A percentile compares a stretch with the other conserved stretches of the same genome.
These are phyloP conservation scores for Coleophora deauratella DNA, from an alignment of 2,888 invertebrate genomes.

Conservation along the genomic window DNA sequence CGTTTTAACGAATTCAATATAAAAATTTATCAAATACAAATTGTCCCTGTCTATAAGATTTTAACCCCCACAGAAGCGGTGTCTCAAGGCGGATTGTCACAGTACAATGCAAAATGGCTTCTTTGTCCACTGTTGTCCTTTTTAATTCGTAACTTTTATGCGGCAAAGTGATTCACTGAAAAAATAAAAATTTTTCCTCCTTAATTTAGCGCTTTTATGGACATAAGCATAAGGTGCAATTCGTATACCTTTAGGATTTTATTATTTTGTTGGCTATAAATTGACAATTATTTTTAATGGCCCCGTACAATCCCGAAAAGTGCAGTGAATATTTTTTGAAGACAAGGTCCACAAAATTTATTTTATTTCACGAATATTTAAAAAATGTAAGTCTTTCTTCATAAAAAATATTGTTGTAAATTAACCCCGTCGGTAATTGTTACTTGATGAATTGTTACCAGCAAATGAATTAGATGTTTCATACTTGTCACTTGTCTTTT, in stretches of 20 bases:
- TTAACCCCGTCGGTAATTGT: no score
- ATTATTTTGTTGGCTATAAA: conserved; percentile 26
- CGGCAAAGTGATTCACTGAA: conserved; percentile 64
- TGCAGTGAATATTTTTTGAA: conserved; percentile 16
- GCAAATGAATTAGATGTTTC: no score
- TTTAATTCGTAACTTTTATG: conserved; percentile 71
- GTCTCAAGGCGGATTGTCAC: conserved; percentile 64
- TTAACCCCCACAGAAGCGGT: conserved; percentile 41
- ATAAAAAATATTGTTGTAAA: no score
- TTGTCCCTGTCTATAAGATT: conserved; percentile 27
- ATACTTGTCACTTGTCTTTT: no score
- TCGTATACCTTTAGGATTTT: conserved; percentile 4
- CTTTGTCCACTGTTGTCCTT: conserved; percentile 70
- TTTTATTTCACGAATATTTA: no score
- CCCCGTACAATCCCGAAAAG: conserved; percentile 40
- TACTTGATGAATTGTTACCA: no score
- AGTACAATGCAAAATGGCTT: conserved; percentile 67
- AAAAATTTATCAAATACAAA: background rate
- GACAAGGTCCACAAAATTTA: no score
- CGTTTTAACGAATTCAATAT: background rate
- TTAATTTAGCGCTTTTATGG: conserved; percentile 11
- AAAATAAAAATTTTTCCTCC: conserved; percentile 28
- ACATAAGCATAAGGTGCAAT: conserved; percentile 6
- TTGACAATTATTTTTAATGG: conserved; percentile 30
- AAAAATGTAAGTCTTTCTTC: no score